Evolutionary conservation across 2,113 vertebrate genomes (phyloP).

Genomic region (Cheilinus undulatus): DNA sequence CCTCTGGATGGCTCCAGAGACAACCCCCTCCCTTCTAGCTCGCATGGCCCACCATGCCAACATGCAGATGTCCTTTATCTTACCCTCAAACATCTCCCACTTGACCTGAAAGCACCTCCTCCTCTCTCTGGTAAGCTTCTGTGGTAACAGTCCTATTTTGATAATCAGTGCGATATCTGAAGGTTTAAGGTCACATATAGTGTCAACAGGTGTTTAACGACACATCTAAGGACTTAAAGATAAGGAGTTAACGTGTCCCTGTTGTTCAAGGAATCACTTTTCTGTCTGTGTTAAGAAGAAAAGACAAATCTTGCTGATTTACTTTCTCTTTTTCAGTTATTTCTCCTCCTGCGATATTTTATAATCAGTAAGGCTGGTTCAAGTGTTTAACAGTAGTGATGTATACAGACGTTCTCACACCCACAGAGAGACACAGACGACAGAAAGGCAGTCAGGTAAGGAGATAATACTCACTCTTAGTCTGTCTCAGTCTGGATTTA

Average conservation of each 20-base stretch:
- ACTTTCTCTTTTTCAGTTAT: not conserved
- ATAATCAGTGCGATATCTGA: not conserved
- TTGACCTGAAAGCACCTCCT: no score
- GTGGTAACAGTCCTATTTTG: not conserved
- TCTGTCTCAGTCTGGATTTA: no score
- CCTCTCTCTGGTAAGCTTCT: not conserved
- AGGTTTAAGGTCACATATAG: slow-evolving; percentile 21
- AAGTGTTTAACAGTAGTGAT: slow-evolving; percentile 1
- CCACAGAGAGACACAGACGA: no score
- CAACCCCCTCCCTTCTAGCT: no score
- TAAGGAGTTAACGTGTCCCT: slow-evolving; percentile 45
- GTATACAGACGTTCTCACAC: not conserved
- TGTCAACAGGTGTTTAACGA: slow-evolving; percentile 31
- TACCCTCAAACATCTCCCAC: not conserved
- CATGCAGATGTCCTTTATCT: no score
- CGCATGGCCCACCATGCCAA: no score
- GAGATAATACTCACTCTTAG: not conserved
- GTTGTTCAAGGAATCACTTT: not conserved
- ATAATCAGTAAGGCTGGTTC: no score
- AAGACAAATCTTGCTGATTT: not conserved
- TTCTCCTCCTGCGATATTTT: not conserved
- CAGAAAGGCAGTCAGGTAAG: slow-evolving; percentile 16
- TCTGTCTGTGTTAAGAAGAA: not conserved
- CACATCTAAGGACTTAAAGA: slow-evolving; percentile 9
- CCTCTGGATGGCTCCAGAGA: no score